Evolutionary conservation across 2,888 invertebrate species (phyloP), one percentile per base, ranked within the genome.

Genomic region (Heliconius ismenius): DNA sequence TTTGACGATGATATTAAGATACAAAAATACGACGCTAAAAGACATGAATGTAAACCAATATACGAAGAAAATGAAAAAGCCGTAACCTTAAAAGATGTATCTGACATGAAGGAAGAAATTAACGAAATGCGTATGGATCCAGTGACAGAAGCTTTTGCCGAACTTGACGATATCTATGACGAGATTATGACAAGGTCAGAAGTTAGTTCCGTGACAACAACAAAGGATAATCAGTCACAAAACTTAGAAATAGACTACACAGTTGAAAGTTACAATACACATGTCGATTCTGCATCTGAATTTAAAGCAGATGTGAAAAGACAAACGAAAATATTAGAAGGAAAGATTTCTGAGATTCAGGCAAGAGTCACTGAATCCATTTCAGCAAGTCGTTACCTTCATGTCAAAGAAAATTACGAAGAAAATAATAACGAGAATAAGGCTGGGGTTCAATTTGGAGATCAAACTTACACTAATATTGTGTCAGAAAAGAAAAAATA

Each of bases 341-440:
- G 91, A 86, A 86, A 84, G 94, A 94, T 93, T 94, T 94, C 94
- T 92, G 93, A 92, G 92, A 91, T 94, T 94, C 94, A 94, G 94
- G 82, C 88, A 87, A 90, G 88, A 89, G 91, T 87, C 89, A 91
- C 93, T 94, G 94, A 94, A 93, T 94, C 91, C 86, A 86, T 89
- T 90, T 93, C 92, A 93, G 94, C 83, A 94, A 94, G 93, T 94
- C 93, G 88, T 83, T 83, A 84, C 92, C 92, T 93, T 93, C 91
- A 83, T 79, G 81, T 82, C 78, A 75, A 84, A 78, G 77, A 83
- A 72, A 74, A 60, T 21, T 81, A 81, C 49, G 81, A 86, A 75
- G 78, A 83, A 75, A 64, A 78, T 76, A 77, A 82, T 75, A 79
- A 82, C 64, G 69, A 80, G 77, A 83, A 81, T 74, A 85, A 81